These are phyloP conservation scores for Cotesia congregata DNA, from an alignment of 2,888 invertebrate genomes.

Conservation along the genomic window DNA sequence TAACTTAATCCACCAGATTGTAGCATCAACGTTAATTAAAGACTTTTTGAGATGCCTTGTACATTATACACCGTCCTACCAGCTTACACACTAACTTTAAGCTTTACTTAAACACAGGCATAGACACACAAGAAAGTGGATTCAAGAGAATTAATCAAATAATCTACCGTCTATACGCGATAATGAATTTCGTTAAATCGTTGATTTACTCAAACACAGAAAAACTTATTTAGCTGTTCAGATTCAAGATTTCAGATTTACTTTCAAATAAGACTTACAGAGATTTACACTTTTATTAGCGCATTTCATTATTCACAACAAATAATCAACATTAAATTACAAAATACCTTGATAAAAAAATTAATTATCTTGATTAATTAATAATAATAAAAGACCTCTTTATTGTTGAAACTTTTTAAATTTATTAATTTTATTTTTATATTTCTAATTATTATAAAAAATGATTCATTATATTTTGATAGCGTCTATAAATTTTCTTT, in stretches of 20 bases:
- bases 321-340: no score
- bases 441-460: neutral
- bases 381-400: no score
- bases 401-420: no score
- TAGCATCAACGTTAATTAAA: conserved; percentile 11
- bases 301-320: no score
- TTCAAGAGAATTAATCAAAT: conserved; percentile 3
- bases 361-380: no score
- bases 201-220: neutral
- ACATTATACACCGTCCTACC: neutral
- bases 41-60: neutral
- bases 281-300: neutral
- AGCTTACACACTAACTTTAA: neutral
- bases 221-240: neutral
- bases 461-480: neutral
- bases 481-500: neutral
- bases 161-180: neutral
- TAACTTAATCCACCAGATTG: neutral
- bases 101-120: neutral
- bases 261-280: neutral
- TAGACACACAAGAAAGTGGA: neutral
- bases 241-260: neutral
- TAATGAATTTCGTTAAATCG: neutral
- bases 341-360: no score
- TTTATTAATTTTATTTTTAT: neutral